Base-by-base conservation (phyloP, 2,797 vertebrate species). In the Loriculus beryllinus region DNA sequence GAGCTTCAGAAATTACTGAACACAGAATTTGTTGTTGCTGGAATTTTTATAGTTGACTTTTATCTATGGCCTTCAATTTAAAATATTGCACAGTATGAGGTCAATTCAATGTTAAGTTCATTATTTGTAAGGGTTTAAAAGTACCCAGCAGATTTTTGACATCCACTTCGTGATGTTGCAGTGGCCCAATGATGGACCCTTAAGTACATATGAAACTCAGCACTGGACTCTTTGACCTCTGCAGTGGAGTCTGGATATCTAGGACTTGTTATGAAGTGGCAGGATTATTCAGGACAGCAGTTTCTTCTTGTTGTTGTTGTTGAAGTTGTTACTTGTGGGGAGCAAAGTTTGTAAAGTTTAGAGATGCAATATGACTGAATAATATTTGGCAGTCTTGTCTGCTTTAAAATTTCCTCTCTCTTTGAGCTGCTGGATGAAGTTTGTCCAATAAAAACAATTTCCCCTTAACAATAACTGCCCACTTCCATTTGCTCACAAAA, bases 401-500 rank as follows among this genome's bases (percentile, higher is more conserved):
- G 68, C 80, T 91, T 95, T 82, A 71, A 82, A 92, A 74, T 92
- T 90, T 92, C 86, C 60, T 91, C 67, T 96, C 33, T 93, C 48
- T 64, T 64, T 79, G 90, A 93, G 91, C 82, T 82, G 22, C 63
- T 87, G 82, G 85, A 37, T 90, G 49, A 74, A 96, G 29, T 62
- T 62, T 52, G 57, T 54, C 95, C 81, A 86, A 82, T 37, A 77
- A 88, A 86, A 95, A 88, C 72, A 43, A 57, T 56, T 81, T 74
- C 48, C 72, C 20, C 20, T 45, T 77, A 91, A 86, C 82, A 89
- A 60, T 67, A 68, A 64, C 51, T 57, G 22, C 48, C 77, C 48
- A 37, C 39, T 90, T 95, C 63, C 70, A 60, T 90, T 88, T 74
- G 80, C 81, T 79, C 39, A 22, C 84, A 64, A 54, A 56, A 92